These are phyloP conservation scores for Phoeniculus purpureus DNA, from an alignment of 2,797 vertebrate species.

Conservation along the genomic window DNA sequence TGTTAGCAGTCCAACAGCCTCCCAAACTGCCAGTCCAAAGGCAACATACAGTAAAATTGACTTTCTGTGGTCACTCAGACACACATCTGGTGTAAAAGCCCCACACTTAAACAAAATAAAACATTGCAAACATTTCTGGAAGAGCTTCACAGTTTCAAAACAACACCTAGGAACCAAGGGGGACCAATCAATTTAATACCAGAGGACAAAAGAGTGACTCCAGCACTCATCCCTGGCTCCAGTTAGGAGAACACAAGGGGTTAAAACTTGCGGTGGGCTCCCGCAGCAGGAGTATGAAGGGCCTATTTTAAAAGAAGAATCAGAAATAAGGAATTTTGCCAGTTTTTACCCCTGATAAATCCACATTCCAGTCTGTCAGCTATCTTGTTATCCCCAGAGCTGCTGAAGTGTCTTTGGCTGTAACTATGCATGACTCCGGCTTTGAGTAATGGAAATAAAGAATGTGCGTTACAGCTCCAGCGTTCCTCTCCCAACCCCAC, in stretches of 20 bases:
- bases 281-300: conserved; percentile 33
- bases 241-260: background rate
- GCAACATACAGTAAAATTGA: conserved; percentile 50
- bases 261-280: background rate
- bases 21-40: conserved; percentile 33
- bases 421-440: conserved; percentile 59
- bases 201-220: background rate
- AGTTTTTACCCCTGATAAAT: conserved; percentile 74
- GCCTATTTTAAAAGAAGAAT: conserved; percentile 58
- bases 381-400: conserved; percentile 77
- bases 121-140: conserved; percentile 25
- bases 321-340: conserved; percentile 72
- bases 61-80: conserved; percentile 43
- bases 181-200: background rate
- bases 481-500: conserved; percentile 5
- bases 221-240: background rate
- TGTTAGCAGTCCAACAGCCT: conserved; percentile 34
- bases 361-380: conserved; percentile 75
- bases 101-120: conserved; percentile 29
- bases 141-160: background rate
- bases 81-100: conserved; percentile 42
- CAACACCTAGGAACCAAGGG: background rate
- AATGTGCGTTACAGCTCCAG: conserved; percentile 15
- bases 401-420: conserved; percentile 77
- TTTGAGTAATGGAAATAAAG: conserved; percentile 76